Percentiles rank a stretch among this genome's conserved stretches.
Evolutionary conservation across 2,888 invertebrate genomes (phyloP).

Genomic region (Pimpla rufipes): DNA sequence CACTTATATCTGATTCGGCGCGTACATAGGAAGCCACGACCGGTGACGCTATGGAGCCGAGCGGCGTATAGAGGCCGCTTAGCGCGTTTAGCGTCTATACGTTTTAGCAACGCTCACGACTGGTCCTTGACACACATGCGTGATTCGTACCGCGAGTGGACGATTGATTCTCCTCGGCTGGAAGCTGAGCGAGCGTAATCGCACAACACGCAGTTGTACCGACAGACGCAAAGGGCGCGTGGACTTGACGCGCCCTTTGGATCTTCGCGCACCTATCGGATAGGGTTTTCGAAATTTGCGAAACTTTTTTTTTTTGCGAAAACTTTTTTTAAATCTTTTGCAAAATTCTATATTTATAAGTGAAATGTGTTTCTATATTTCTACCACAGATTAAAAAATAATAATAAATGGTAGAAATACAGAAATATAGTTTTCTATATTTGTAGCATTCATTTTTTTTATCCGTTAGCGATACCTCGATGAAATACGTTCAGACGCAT

Average conservation of each 20-base stretch:
- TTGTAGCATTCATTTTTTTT: neutral
- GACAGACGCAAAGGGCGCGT: neutral
- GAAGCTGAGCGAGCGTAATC: conserved; percentile 23
- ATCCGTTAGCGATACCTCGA: conserved; percentile 10
- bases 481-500: neutral
- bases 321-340: too few species aligned
- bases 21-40: conserved; percentile 3
- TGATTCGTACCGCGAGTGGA: conserved; percentile 57
- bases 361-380: too few species aligned
- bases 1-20: conserved; percentile 46
- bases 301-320: too few species aligned
- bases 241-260: too few species aligned
- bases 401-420: too few species aligned
- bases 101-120: conserved; percentile 70
- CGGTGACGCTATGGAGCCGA: conserved; percentile 11
- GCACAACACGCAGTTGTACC: neutral
- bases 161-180: conserved; percentile 52
- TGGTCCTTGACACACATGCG: conserved; percentile 76
- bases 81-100: conserved; percentile 74
- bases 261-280: too few species aligned
- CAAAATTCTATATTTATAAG: too few species aligned
- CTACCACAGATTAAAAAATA: too few species aligned
- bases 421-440: too few species aligned
- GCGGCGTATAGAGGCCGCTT: conserved; percentile 63
- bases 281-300: too few species aligned